Evolutionary conservation across 2,797 vertebrate genomes (phyloP).

Genomic region (Gymnoscopelus microlampas): DNA sequence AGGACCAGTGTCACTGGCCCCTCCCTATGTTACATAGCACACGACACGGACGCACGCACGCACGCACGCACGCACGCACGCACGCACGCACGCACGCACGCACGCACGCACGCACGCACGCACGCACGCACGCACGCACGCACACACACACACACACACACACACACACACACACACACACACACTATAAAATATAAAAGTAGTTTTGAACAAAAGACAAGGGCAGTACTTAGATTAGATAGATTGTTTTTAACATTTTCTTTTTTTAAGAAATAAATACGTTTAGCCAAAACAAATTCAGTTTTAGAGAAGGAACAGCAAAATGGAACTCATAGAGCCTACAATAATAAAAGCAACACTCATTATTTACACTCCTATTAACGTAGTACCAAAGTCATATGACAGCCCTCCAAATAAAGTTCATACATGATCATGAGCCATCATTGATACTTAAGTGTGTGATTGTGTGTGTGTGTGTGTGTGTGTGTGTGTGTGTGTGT

Average conservation of each 20-base stretch:
- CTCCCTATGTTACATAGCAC: slow-evolving; percentile 52
- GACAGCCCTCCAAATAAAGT: slow-evolving; percentile 65
- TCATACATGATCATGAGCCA: slow-evolving; percentile 51
- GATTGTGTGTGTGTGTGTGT: neutral
- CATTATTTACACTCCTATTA: too few species aligned
- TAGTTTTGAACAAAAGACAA: slow-evolving; percentile 11
- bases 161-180: neutral
- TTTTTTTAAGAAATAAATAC: too few species aligned
- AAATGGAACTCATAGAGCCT: too few species aligned
- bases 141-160: slow-evolving; percentile 1
- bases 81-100: slow-evolving; percentile 19
- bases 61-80: slow-evolving; percentile 8
- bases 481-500: neutral
- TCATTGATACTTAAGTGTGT: neutral
- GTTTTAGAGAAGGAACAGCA: too few species aligned
- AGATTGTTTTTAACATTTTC: too few species aligned
- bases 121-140: slow-evolving; percentile 2
- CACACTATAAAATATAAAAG: slow-evolving; percentile 29
- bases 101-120: neutral
- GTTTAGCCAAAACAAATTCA: too few species aligned
- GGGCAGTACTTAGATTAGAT: too few species aligned
- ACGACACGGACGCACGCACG: neutral
- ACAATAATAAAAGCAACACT: too few species aligned
- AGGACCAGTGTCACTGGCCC: slow-evolving; percentile 61
- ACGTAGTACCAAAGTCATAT: slow-evolving; percentile 52